Conservation (phyloP, 1,140 invertebrate genomes). For the Orchesella cincta region DNA sequence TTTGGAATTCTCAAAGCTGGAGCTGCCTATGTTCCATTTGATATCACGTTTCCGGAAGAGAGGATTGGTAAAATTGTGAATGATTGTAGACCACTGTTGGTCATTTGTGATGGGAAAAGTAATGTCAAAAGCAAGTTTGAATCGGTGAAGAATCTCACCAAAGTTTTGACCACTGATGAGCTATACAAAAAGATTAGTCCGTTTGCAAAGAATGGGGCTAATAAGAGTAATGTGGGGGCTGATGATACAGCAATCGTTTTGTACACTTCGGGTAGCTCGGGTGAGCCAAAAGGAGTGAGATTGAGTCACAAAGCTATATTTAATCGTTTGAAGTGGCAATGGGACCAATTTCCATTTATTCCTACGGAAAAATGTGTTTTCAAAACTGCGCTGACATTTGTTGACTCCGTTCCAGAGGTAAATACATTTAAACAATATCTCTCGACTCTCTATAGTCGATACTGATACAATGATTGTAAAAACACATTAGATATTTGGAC, state of each 20-base stretch:
- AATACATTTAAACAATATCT: slow-evolving; percentile 72
- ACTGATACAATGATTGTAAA: too few relatives aligned
- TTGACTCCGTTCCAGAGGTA: slow-evolving; percentile 77
- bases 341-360: slow-evolving; percentile 71
- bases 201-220: background rate
- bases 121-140: slow-evolving; percentile 40
- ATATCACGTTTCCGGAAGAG: slow-evolving; percentile 71
- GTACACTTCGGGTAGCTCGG: slow-evolving; percentile 92
- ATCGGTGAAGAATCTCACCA: background rate
- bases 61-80: slow-evolving; percentile 73
- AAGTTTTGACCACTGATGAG: background rate
- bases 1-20: slow-evolving; percentile 78
- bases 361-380: slow-evolving; percentile 72
- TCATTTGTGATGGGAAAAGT: slow-evolving; percentile 37
- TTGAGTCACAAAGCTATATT: slow-evolving; percentile 75
- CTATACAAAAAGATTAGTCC: background rate
- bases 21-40: slow-evolving; percentile 78
- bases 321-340: slow-evolving; percentile 83
- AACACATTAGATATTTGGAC: slow-evolving; percentile 73
- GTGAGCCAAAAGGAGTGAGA: slow-evolving; percentile 87
- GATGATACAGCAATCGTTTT: slow-evolving; percentile 69
- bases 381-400: slow-evolving; percentile 85
- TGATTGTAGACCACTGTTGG: slow-evolving; percentile 51
- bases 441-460: too few relatives aligned
- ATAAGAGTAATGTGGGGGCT: background rate